Percentiles rank a stretch among this genome's conserved stretches.
Evolutionary conservation across 2,797 vertebrate species (phyloP).

Genomic region (Phoebastria nigripes): DNA sequence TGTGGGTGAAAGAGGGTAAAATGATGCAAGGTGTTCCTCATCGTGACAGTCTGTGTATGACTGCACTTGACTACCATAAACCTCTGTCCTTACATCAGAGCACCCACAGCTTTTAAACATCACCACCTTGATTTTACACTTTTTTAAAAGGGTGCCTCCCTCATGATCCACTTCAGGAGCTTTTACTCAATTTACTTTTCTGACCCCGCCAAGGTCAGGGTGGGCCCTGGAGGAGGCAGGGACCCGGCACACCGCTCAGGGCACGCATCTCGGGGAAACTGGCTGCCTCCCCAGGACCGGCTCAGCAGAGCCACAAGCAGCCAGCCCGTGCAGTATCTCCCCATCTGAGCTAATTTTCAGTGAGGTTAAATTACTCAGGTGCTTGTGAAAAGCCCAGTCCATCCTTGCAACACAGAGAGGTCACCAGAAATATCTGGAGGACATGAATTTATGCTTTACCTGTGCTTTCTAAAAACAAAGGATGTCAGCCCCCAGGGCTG

Average conservation of each 20-base stretch:
- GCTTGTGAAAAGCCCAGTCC: background rate
- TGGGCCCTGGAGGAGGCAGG: background rate
- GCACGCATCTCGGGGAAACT: rapidly evolving
- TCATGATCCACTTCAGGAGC: background rate
- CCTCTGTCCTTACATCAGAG: background rate
- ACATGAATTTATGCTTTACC: background rate
- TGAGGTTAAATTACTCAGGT: background rate
- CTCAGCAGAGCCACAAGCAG: background rate
- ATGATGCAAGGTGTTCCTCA: background rate
- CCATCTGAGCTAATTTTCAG: background rate
- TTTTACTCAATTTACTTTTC: background rate
- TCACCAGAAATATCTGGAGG: background rate
- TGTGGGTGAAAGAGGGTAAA: background rate
- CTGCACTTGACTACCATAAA: background rate
- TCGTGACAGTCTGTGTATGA: background rate
- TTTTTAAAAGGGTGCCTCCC: background rate
- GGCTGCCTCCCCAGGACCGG: background rate
- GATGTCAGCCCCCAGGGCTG: background rate
- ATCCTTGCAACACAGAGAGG: background rate
- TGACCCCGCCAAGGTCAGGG: background rate
- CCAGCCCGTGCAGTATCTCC: background rate
- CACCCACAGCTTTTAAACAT: background rate
- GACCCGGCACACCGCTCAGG: rapidly evolving
- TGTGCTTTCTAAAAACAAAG: background rate
- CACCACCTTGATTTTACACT: background rate